These are phyloP conservation scores for Crioceris asparagi DNA, from an alignment of 2,888 invertebrate genomes.

Conservation along the genomic window DNA sequence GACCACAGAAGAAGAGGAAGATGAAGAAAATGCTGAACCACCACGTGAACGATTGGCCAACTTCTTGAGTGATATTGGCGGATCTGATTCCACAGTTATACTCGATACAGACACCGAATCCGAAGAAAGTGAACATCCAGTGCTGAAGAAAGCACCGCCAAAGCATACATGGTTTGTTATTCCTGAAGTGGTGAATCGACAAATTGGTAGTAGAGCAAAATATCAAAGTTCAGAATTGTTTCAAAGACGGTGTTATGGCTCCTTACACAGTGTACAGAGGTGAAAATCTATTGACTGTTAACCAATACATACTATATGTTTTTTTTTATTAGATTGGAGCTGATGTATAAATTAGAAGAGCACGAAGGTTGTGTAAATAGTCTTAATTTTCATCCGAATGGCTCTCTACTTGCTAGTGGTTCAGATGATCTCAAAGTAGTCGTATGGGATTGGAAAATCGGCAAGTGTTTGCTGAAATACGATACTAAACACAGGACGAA, in stretches of 20 bases:
- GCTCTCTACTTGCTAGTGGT: constrained; percentile 71
- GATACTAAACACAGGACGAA: constrained; percentile 78
- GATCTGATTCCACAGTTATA: constrained; percentile 19
- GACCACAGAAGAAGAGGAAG: constrained; percentile 10
- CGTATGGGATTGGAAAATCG: constrained; percentile 85
- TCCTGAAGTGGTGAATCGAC: constrained; percentile 54
- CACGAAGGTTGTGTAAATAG: constrained; percentile 90
- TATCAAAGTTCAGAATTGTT: constrained; percentile 25
- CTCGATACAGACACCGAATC: constrained; percentile 30
- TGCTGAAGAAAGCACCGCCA: constrained; percentile 50
- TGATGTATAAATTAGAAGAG: constrained; percentile 62
- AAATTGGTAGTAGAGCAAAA: constrained; percentile 45
- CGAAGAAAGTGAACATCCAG: constrained; percentile 27
- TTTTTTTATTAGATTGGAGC: constrained; percentile 45
- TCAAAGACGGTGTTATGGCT: constrained; percentile 60
- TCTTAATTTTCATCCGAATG: constrained; percentile 76
- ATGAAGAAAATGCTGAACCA: constrained; percentile 1
- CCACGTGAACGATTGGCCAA: background rate
- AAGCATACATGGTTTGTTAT: constrained; percentile 55
- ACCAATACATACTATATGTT: background rate
- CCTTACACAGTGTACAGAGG: constrained; percentile 70
- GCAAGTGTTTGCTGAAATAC: constrained; percentile 53
- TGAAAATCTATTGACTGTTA: background rate
- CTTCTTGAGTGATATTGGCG: constrained; percentile 9
- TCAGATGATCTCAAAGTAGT: constrained; percentile 82